A percentile compares a stretch with the other conserved stretches of the same genome.
phyloP scores from a whole-genome alignment of 2,113 vertebrate genomes.

The Sylvietta virens region DNA sequence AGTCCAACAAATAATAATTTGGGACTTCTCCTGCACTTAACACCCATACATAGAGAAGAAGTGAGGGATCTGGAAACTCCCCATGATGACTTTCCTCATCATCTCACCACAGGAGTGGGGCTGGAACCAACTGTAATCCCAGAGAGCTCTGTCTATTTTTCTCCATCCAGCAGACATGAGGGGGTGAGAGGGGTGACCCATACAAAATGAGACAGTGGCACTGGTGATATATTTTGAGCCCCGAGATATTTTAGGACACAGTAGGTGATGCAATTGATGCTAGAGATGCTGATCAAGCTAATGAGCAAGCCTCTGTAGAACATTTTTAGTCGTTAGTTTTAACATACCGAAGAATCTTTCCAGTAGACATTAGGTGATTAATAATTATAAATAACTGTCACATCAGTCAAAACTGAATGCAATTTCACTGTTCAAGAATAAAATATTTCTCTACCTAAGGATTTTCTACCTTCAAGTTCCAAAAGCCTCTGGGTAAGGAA shows the following conservation, averaged over 20 bases:
- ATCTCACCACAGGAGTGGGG: not conserved
- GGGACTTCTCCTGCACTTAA: not conserved
- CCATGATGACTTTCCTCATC: not conserved
- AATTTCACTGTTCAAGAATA: not conserved
- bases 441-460: not conserved
- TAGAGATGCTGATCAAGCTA: not conserved
- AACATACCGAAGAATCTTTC: not conserved
- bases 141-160: not conserved
- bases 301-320: not conserved
- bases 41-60: not conserved
- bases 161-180: not conserved
- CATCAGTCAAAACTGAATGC: not conserved
- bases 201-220: not conserved
- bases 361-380: not conserved
- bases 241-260: not conserved
- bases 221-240: not conserved
- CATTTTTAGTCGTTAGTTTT: not conserved
- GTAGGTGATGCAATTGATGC: not conserved
- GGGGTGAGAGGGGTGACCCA: not conserved
- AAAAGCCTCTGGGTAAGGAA: not conserved
- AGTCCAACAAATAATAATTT: not conserved
- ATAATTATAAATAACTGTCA: not conserved
- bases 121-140: not conserved
- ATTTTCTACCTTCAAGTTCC: not conserved
- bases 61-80: not conserved